A percentile compares a stretch with the other conserved stretches of the same genome.
Conservation (phyloP, 2,888 invertebrate genomes). For the Antitype chi region DNA sequence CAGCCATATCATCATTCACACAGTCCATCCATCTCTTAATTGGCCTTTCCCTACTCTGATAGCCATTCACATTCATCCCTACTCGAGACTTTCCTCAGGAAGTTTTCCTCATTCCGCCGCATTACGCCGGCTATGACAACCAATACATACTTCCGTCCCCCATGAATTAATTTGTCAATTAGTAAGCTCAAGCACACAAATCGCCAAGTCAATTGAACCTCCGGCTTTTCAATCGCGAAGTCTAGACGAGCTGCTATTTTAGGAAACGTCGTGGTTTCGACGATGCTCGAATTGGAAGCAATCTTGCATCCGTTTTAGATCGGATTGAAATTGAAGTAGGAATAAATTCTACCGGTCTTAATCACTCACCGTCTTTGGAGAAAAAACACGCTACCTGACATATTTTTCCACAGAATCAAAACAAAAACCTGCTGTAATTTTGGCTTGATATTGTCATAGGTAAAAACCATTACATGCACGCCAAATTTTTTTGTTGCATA, state of each 20-base stretch:
- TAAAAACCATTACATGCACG: no score
- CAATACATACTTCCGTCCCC: no score
- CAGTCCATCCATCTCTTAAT: no score
- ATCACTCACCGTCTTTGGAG: neutral
- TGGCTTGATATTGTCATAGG: no score
- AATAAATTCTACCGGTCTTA: neutral
- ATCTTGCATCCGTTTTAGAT: constrained; percentile 9
- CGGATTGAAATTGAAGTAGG: constrained; percentile 7
- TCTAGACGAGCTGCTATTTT: constrained; percentile 36
- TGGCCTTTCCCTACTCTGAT: no score
- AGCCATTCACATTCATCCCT: no score
- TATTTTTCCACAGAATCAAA: neutral
- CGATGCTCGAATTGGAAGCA: constrained; percentile 15
- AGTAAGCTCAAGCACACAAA: neutral
- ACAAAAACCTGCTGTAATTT: neutral
- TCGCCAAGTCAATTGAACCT: constrained; percentile 15
- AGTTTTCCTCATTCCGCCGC: no score
- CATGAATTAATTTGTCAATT: neutral
- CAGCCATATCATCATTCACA: no score
- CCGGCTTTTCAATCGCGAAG: constrained; percentile 4
- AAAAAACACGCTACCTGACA: neutral
- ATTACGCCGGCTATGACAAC: no score
- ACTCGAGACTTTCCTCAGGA: no score
- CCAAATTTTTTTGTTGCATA: no score
- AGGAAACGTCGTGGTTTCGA: constrained; percentile 11